Evolutionary conservation across 1,140 invertebrate species (phyloP).

Genomic region (Pinna nobilis): DNA sequence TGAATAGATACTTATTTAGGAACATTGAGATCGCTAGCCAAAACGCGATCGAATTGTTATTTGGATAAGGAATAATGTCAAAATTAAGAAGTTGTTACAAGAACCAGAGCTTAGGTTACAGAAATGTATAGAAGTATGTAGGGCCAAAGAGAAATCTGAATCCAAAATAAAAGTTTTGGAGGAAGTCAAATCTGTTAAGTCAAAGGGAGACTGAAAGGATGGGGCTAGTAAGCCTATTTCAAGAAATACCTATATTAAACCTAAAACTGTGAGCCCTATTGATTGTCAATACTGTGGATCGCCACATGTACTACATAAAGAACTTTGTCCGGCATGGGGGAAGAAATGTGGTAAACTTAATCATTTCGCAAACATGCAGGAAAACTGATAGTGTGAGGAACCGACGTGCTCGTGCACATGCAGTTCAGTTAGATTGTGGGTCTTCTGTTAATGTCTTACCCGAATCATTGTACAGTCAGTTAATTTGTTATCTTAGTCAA

Average conservation of each 20-base stretch:
- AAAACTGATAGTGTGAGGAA: background rate
- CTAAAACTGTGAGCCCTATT: background rate
- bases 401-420: background rate
- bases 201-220: too few relatives aligned
- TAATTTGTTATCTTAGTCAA: background rate
- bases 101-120: slow-evolving; percentile 13
- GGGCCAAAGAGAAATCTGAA: slow-evolving; percentile 27
- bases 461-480: background rate
- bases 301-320: slow-evolving; percentile 17
- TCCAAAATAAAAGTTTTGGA: slow-evolving; percentile 30
- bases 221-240: background rate
- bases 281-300: slow-evolving; percentile 39
- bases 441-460: slow-evolving; percentile 21
- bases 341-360: slow-evolving; percentile 30
- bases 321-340: slow-evolving; percentile 43
- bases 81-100: slow-evolving; percentile 27
- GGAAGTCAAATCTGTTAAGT: slow-evolving; percentile 7
- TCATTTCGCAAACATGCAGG: slow-evolving; percentile 20
- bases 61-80: slow-evolving; percentile 24
- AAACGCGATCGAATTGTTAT: slow-evolving; percentile 46
- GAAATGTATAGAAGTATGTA: slow-evolving; percentile 36
- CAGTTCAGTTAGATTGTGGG: slow-evolving; percentile 26
- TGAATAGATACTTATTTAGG: slow-evolving; percentile 40
- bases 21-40: slow-evolving; percentile 18
- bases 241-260: background rate